phyloP scores from a whole-genome alignment of 2,113 vertebrate species.

The Callithrix jacchus region DNA sequence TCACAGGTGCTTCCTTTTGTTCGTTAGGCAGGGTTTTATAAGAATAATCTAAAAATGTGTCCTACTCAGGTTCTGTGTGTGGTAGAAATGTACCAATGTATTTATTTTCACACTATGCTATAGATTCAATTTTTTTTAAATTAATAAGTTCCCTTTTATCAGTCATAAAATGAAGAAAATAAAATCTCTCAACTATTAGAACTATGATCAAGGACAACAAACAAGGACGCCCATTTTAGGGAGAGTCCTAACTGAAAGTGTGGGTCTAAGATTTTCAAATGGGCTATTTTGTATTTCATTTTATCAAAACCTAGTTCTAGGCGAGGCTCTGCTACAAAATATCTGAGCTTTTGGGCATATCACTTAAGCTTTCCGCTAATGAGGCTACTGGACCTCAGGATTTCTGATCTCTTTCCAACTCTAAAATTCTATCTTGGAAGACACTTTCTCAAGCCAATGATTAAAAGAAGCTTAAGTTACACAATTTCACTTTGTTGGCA shows the following conservation, averaged over 20 bases:
- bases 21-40: constrained; percentile 14
- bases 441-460: constrained; percentile 47
- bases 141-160: not conserved
- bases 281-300: not conserved
- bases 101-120: not conserved
- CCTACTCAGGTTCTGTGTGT: not conserved
- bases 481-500: constrained; percentile 51
- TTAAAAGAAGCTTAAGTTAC: constrained; percentile 56
- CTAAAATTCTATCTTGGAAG: constrained; percentile 30
- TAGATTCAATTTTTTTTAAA: not conserved
- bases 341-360: not conserved
- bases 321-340: not conserved
- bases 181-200: not conserved
- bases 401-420: not conserved
- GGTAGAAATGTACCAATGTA: not conserved
- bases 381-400: not conserved
- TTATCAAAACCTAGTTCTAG: not conserved
- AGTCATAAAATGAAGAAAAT: not conserved
- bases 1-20: constrained; percentile 28
- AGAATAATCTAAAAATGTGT: constrained; percentile 10
- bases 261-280: not conserved
- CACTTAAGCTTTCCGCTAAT: not conserved
- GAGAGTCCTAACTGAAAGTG: not conserved
- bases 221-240: not conserved
- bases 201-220: not conserved